Evolutionary conservation across 2,888 invertebrate genomes (phyloP).

Genomic region (Catocala sponsa): DNA sequence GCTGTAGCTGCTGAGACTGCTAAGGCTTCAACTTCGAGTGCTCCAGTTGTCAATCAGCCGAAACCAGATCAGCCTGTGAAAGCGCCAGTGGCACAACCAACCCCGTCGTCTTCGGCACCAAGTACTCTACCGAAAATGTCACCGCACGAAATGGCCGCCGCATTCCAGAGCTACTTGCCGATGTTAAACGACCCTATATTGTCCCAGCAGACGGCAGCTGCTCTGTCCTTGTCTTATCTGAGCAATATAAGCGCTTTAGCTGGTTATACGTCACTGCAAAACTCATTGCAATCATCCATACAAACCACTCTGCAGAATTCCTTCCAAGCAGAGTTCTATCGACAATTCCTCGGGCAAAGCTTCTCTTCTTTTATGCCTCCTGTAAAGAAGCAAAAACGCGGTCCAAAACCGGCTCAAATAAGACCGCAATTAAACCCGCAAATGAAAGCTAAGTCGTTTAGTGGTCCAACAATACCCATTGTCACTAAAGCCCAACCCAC

Average conservation of each 20-base stretch:
- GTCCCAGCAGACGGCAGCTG: slow-evolving; percentile 77
- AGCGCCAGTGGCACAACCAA: slow-evolving; percentile 29
- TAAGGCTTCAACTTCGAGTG: slow-evolving; percentile 51
- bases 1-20: slow-evolving; percentile 56
- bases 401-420: slow-evolving; percentile 61
- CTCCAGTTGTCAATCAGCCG: slow-evolving; percentile 33
- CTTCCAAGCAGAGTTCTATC: slow-evolving; percentile 81
- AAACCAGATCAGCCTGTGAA: slow-evolving; percentile 66
- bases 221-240: slow-evolving; percentile 72
- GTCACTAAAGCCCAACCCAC: slow-evolving; percentile 55
- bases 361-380: slow-evolving; percentile 72
- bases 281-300: slow-evolving; percentile 66
- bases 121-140: slow-evolving; percentile 70
- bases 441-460: slow-evolving; percentile 60
- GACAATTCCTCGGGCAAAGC: slow-evolving; percentile 74
- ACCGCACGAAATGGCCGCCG: slow-evolving; percentile 73
- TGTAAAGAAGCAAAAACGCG: slow-evolving; percentile 78
- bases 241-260: slow-evolving; percentile 75
- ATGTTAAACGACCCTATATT: slow-evolving; percentile 74
- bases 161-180: slow-evolving; percentile 77
- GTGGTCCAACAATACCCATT: slow-evolving; percentile 9
- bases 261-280: slow-evolving; percentile 71
- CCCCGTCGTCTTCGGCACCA: slow-evolving; percentile 42
- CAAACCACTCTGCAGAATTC: slow-evolving; percentile 71
- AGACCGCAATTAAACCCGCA: slow-evolving; percentile 44